Base-by-base conservation (phyloP, 2,888 invertebrate genomes). In the Thera britannica region DNA sequence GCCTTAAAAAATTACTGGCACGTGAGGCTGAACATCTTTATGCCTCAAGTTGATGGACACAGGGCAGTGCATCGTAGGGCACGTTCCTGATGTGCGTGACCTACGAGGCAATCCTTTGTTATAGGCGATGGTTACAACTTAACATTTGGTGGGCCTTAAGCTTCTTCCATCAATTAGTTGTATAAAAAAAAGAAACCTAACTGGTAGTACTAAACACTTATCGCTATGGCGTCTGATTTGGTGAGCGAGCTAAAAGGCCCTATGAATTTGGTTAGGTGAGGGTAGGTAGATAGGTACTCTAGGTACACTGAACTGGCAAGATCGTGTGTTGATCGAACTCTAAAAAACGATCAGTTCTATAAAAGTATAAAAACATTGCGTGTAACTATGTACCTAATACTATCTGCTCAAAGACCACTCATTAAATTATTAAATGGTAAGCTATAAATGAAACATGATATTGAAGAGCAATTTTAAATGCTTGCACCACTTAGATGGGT, bases 361-460 rank as follows among this genome's bases (percentile, higher is more conserved):
- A 60, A 63, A 66, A 57, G 41, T 34, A 58, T 52, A 69, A 65
- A 62, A 62, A 69, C 58, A 65, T 65, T 59, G 69, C 69, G 69
- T 69, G 69, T 65, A 62, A 55, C 7, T 23, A 51, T 51, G 7
- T 23, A 51, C 51, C 23, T 51, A 51, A 12, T 5, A 51, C 52
- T 63, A 54, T 23, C 60, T 58, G 58, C 54, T 66, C 56, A 65
- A 56, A 62, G 44, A 63, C 57, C 54, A 60, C 62, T 54, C 60
- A 54, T 48, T 49, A 34, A 9, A 60, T 35, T 62, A 59, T 51
- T 69, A 66, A 66, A 70, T 66, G 60, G n/a, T 54, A 54, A 38
- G 59, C 54, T 63, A 69, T 60, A 59, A 62, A 63, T 70, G 66
- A 66, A 69, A 66, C 66, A 69, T 63, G 69, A 70, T 70, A 66